A percentile compares a stretch with the other conserved stretches of the same genome.
phyloP scores from a whole-genome alignment of 2,797 vertebrate genomes.

The Gallinago nigripennis region DNA sequence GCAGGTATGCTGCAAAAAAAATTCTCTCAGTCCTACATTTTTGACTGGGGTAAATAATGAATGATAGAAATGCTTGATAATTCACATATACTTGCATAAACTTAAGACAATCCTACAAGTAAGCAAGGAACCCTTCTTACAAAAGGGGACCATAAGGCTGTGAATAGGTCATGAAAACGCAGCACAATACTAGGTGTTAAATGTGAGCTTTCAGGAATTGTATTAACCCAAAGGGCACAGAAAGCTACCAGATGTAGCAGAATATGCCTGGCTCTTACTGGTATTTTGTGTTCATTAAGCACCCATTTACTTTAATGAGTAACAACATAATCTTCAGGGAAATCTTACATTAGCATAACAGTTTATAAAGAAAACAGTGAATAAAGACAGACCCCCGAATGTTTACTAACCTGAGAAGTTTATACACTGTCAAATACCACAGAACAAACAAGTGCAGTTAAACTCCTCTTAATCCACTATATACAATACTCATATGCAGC shows the following conservation, averaged over 20 bases:
- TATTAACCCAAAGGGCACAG: neutral
- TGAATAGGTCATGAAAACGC: neutral
- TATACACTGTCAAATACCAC: neutral
- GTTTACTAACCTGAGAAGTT: neutral
- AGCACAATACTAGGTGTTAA: neutral
- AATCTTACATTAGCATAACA: neutral
- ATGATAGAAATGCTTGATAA: neutral
- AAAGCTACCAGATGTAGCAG: neutral
- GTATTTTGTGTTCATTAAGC: neutral
- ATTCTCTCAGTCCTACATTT: neutral
- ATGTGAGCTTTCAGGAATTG: neutral
- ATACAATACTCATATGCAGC: neutral
- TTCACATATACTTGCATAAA: neutral
- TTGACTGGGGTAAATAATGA: neutral
- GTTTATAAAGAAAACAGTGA: neutral
- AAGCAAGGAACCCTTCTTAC: neutral
- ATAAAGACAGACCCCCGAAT: neutral
- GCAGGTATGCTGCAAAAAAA: neutral
- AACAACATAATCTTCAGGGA: neutral
- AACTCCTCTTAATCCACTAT: neutral
- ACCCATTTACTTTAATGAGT: neutral
- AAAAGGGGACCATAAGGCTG: accelerated
- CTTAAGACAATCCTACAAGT: neutral
- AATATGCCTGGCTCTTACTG: neutral
- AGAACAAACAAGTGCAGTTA: neutral